Conservation (phyloP, 2,797 vertebrate species). For the Microctenopoma steveboyesi region DNA sequence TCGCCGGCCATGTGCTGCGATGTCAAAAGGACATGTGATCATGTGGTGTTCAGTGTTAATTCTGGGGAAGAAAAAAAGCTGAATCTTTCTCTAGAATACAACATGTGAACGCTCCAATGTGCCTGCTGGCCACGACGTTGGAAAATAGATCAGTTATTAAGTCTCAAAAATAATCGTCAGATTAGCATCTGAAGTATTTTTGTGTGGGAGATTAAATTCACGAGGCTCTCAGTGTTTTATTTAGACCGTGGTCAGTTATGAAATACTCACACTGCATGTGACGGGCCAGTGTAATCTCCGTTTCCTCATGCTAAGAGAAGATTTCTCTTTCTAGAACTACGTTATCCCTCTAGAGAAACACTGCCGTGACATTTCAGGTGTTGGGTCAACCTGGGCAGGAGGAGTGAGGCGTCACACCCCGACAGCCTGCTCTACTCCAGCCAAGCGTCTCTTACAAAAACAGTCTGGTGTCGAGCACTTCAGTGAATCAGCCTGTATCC, state of each 20-base stretch:
- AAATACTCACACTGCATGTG: slow-evolving; percentile 42
- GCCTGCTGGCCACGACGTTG: slow-evolving; percentile 11
- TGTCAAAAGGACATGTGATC: not conserved
- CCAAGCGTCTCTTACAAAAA: slow-evolving; percentile 1
- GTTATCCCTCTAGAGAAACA: too few relatives aligned
- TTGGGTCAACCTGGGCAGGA: too few relatives aligned
- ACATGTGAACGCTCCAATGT: not conserved
- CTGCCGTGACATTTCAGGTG: too few relatives aligned
- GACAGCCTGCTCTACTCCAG: too few relatives aligned
- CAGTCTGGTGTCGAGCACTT: not conserved
- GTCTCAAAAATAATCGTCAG: slow-evolving; percentile 28
- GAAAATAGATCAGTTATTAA: slow-evolving; percentile 27
- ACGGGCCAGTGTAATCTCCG: slow-evolving; percentile 12
- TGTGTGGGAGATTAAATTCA: slow-evolving; percentile 43
- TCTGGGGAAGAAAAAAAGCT: not conserved
- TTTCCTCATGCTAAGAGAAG: slow-evolving; percentile 31
- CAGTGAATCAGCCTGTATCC: not conserved
- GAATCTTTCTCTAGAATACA: not conserved
- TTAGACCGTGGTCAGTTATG: slow-evolving; percentile 46
- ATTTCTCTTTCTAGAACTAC: slow-evolving; percentile 8
- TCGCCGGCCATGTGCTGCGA: not conserved
- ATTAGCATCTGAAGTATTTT: slow-evolving; percentile 46
- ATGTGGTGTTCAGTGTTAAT: not conserved
- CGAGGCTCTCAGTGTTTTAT: slow-evolving; percentile 31
- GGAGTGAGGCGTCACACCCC: too few relatives aligned